Evolutionary conservation across 1,140 invertebrate genomes (phyloP), one percentile per base, ranked within the genome.

Genomic region (Hylaeus anthracinus): DNA sequence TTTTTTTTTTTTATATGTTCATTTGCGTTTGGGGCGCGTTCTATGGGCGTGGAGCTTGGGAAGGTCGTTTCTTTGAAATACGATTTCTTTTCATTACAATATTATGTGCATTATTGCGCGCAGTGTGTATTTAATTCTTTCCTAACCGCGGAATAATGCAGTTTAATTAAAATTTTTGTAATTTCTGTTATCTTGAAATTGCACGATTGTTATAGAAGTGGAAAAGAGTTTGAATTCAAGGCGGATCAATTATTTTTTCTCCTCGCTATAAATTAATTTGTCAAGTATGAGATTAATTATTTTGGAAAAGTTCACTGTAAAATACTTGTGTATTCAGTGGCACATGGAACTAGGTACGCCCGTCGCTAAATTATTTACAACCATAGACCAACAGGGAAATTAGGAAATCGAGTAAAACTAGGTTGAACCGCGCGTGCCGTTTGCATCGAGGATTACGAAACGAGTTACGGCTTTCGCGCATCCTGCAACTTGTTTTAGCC

Each of bases 371-470:
- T 73, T 39, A 56, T 51, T 37, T 39, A 37, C 53, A 5, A 60
- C 14, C 43, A 39, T 48, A n/a, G n/a, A 41, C 43, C 2, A 43
- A 2, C 5, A 2, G 43, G 26, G 55, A 72, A 79, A 79, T 79
- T 64, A 48, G 41, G 61, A 79, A 73, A 79, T 73, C 65, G 26
- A 39, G 55, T 63, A 51, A 60, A 77, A 60, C 74, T 51, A 43
- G 43, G 74, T 77, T 76, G 70, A 70, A 77, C 10, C 10, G 53
- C 43, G 55, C 48, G 3, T 26, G 37, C 10, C 8, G 45, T 71
- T 70, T 37, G 37, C 6, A 56, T 61, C 15, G 14, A 67, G 39
- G 8, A 70, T 79, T 79, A 48, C 12, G 60, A 73, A 73, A 79
- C 45, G 1, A 43, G 61, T 77, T 70, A 37, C 65, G 55, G 65